Base-by-base conservation (phyloP, 1,140 invertebrate genomes). In the Drosophila prosaltans region DNA sequence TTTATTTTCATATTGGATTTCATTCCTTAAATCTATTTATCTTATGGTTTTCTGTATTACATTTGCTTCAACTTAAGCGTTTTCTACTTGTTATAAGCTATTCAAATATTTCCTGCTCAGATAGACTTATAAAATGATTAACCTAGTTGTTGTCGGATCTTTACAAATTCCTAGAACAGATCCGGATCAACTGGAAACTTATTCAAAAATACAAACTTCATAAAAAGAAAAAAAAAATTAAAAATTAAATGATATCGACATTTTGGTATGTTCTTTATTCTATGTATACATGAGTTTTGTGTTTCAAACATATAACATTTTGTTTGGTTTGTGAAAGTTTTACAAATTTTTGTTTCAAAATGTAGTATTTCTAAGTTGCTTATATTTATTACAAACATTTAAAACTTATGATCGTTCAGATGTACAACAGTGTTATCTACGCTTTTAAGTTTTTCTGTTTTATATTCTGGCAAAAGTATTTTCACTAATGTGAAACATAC, bases 311-410 rank as follows among this genome's bases (percentile, higher is more conserved):
- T 51, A 51, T 26, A 21, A 51, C 45, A 48, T 7, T 24, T 26
- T 36, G 8, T 24, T 26, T 36, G 8, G 3, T 51, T 51, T 26
- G 5, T 51, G 1, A 10, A 10, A 3, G 3, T 24, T 24, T 48
- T 24, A 11, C 8, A 48, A 16, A 24, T 4, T 9, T 21, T 11
- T 9, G 1, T n/a, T 43, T n/a, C 10, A 43, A 16, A n/a, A 1
- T 26, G 24, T 48, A 3, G 6, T 36, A 36, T 36, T 6, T 24
- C 24, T 26, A 26, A 1, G 9, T 51, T 21, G 8, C 45, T 51
- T 51, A 51, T 26, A 51, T 7, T 51, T 51, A 51, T 48, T 48
- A 48, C 45, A 48, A 48, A 24, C 24, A 21, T 24, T 5, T 48
- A 21, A 9, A 48, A 48, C 45, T 48, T 21, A 7, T 24, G 7